A percentile compares a stretch with the other conserved stretches of the same genome.
Evolutionary conservation across 1,140 invertebrate genomes (phyloP).

Genomic region (Drosophila nasuta): DNA sequence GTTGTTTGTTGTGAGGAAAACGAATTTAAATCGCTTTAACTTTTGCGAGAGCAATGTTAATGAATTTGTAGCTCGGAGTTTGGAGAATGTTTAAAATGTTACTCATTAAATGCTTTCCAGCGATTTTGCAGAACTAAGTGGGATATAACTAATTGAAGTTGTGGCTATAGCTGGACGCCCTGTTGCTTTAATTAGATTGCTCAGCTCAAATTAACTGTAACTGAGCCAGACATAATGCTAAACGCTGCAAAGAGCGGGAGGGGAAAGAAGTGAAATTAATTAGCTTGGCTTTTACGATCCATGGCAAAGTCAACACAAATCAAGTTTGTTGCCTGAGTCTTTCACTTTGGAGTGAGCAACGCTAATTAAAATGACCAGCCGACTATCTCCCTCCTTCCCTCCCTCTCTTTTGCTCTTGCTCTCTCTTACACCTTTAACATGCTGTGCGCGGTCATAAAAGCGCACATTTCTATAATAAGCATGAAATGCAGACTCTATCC

Average conservation of each 20-base stretch:
- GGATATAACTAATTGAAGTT: not conserved
- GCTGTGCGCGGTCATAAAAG: slow-evolving; percentile 72
- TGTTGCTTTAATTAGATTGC: slow-evolving; percentile 38
- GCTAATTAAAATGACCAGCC: slow-evolving; percentile 76
- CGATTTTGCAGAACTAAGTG: not conserved
- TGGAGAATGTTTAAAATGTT: not conserved
- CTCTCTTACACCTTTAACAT: slow-evolving; percentile 50
- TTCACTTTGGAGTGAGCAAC: slow-evolving; percentile 30
- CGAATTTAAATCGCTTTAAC: too few species aligned
- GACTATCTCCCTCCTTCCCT: slow-evolving; percentile 22
- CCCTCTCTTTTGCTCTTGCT: not conserved
- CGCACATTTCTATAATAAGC: slow-evolving; percentile 77
- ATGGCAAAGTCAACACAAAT: slow-evolving; percentile 47
- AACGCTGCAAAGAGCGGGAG: slow-evolving; percentile 18
- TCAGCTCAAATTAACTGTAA: slow-evolving; percentile 48
- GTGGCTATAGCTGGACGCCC: not conserved
- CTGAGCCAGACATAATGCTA: slow-evolving; percentile 39
- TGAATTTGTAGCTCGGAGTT: not conserved
- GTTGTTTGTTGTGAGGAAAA: not conserved
- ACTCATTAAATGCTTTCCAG: not conserved
- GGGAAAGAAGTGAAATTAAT: slow-evolving; percentile 48
- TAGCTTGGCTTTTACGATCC: slow-evolving; percentile 44
- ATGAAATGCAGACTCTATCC: slow-evolving; percentile 63
- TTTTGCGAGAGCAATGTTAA: too few species aligned
- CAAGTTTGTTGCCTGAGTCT: slow-evolving; percentile 50